phyloP scores from a whole-genome alignment of 2,888 invertebrate genomes.

The Amiota communis region DNA sequence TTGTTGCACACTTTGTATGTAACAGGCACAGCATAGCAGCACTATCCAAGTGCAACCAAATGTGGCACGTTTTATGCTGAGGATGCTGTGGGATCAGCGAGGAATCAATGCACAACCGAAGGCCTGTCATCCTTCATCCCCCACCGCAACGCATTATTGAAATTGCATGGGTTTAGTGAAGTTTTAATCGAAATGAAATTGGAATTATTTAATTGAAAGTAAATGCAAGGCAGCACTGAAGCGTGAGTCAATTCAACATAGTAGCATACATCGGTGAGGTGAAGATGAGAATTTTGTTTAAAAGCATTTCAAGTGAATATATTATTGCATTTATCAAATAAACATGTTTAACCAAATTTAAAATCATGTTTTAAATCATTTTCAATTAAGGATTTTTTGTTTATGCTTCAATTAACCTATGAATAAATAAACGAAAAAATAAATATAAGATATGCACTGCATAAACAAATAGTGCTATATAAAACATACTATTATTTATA shows the following conservation, averaged over 20 bases:
- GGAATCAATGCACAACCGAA: neutral
- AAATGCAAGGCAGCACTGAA: conserved; percentile 3
- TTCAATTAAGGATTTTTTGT: too few species aligned
- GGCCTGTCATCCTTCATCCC: neutral
- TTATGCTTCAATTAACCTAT: too few species aligned
- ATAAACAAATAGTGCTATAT: too few species aligned
- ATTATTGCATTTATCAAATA: too few species aligned
- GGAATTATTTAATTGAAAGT: conserved; percentile 29
- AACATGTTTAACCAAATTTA: too few species aligned
- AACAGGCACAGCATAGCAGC: neutral
- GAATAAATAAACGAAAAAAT: too few species aligned
- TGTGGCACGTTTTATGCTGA: conserved; percentile 16
- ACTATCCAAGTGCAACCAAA: conserved; percentile 16
- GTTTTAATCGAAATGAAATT: conserved; percentile 30
- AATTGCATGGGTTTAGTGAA: conserved; percentile 24
- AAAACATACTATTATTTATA: too few species aligned
- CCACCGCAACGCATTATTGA: conserved; percentile 24
- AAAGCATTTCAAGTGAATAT: neutral
- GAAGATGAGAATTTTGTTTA: conserved; percentile 1
- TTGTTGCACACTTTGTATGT: conserved; percentile 16
- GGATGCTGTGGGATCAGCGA: conserved; percentile 21
- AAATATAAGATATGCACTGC: too few species aligned
- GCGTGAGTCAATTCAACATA: conserved; percentile 18
- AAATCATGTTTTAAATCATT: too few species aligned
- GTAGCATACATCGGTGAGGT: neutral